These are phyloP conservation scores for Enteromius fasciolatus DNA, from an alignment of 2,797 vertebrate genomes.

Conservation along the genomic window DNA sequence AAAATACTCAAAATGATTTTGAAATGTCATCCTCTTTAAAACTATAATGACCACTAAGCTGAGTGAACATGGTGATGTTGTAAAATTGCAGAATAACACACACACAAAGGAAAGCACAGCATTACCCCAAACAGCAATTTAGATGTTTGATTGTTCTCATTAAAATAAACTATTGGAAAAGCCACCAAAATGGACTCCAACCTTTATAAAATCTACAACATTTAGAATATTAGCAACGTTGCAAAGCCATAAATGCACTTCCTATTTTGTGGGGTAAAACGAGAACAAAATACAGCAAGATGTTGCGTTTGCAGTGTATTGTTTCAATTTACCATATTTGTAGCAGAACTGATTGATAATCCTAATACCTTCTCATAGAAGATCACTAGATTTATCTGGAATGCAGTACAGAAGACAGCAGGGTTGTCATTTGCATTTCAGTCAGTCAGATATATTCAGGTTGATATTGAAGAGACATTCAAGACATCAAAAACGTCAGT, in stretches of 20 bases:
- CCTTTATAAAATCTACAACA: background rate
- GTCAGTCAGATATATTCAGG: background rate
- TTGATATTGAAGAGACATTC: background rate
- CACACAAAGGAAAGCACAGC: background rate
- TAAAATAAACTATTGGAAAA: slow-evolving; percentile 39
- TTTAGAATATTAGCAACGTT: slow-evolving; percentile 1
- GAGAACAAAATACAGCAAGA: background rate
- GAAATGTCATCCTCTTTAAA: slow-evolving; percentile 26
- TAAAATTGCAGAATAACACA: slow-evolving; percentile 18
- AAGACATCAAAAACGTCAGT: background rate
- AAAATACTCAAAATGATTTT: slow-evolving; percentile 3
- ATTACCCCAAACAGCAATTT: slow-evolving; percentile 21
- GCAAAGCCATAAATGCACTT: slow-evolving; percentile 14
- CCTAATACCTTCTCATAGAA: background rate
- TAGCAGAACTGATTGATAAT: background rate
- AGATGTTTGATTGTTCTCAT: slow-evolving; percentile 33
- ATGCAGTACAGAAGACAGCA: background rate
- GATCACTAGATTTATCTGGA: background rate
- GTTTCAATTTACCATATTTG: background rate
- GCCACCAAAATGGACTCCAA: slow-evolving; percentile 9
- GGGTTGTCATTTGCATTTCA: slow-evolving; percentile 1
- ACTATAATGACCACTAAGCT: slow-evolving; percentile 29
- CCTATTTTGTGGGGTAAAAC: background rate
- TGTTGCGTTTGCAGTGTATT: background rate
- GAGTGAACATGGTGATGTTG: slow-evolving; percentile 5